Base-by-base conservation (phyloP, 92 coral and sea anemone species). In the Diadumene lineata region DNA sequence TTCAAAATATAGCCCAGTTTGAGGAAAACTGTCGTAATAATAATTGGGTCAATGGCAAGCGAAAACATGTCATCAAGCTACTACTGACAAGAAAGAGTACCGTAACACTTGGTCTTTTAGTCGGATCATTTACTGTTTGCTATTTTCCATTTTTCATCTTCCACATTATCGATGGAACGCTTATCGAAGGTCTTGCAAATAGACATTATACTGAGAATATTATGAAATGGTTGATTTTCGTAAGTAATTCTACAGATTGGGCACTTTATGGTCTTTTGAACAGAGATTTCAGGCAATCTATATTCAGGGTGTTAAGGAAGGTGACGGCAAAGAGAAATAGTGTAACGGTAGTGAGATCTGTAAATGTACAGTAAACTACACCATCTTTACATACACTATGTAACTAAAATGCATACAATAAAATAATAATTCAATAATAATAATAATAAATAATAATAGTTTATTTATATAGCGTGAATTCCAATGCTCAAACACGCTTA, bases 201-300 rank as follows among this genome's bases (percentile, higher is more conserved):
- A 78, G 87, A 11, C 44, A 30, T 27, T 55, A 50, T 30, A 75
- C 66, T 7, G 66, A 65, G 29, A 74, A 77, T 19, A 23, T 83
- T 1, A 80, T 78, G 17, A 83, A 83, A 28, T 83, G 78, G 87
- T 46, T 83, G 56, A 60, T 74, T 29, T 83, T 76, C 26, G 24
- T 83, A 1, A 60, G 79, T 44, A 69, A 66, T 43, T 68, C 87
- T 19, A 67, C 83, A 22, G 77, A 83, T 28, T 83, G 87, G 87
- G 87, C 83, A 25, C 48, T 81, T 0, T 83, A 83, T 65, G 83
- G 87, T 1, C 67, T 83, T 23, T 55, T 83, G 25, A 72, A 83
- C 56, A 60, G 73, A 18, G 83, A 76, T 29, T 70, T 77, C 31
- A 50, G 87, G 38, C 68, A 69, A 2, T 56, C 66, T 11, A 31